Conservation (phyloP, 2,797 vertebrate genomes). For the Callimico goeldii region DNA sequence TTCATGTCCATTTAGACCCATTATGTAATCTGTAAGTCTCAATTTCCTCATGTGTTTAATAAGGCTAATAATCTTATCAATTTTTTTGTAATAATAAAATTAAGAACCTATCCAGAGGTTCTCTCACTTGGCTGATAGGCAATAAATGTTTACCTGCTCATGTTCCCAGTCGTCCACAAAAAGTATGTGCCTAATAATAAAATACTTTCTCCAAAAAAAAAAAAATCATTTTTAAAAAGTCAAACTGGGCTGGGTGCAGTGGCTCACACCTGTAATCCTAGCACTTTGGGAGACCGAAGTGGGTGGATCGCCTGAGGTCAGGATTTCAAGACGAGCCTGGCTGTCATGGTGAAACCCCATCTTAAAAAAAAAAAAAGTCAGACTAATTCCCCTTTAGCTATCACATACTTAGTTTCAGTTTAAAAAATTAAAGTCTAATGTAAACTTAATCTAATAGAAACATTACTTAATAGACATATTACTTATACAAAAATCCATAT, state of each 20-base stretch:
- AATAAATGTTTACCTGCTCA: background rate
- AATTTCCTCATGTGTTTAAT: background rate
- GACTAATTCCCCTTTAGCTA: background rate
- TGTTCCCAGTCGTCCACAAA: background rate
- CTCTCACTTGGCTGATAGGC: background rate
- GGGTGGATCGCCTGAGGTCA: too few species aligned
- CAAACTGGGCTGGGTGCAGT: background rate
- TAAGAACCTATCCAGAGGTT: background rate
- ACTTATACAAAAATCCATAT: background rate
- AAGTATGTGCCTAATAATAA: background rate
- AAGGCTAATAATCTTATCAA: background rate
- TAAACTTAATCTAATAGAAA: background rate
- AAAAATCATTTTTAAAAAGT: background rate
- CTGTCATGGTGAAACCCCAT: too few species aligned
- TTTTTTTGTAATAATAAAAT: background rate
- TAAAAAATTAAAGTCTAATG: background rate
- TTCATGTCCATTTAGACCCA: background rate
- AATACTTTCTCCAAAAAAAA: background rate
- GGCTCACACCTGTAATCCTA: too few species aligned
- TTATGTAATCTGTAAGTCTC: background rate
- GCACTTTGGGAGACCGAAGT: too few species aligned
- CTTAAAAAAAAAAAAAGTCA: background rate
- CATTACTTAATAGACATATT: background rate
- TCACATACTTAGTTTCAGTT: background rate
- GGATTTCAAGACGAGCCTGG: too few species aligned